A percentile compares a stretch with the other conserved stretches of the same genome.
These are phyloP conservation scores for Zosterops hypoxanthus DNA, from an alignment of 2,113 vertebrate species.

Conservation along the genomic window DNA sequence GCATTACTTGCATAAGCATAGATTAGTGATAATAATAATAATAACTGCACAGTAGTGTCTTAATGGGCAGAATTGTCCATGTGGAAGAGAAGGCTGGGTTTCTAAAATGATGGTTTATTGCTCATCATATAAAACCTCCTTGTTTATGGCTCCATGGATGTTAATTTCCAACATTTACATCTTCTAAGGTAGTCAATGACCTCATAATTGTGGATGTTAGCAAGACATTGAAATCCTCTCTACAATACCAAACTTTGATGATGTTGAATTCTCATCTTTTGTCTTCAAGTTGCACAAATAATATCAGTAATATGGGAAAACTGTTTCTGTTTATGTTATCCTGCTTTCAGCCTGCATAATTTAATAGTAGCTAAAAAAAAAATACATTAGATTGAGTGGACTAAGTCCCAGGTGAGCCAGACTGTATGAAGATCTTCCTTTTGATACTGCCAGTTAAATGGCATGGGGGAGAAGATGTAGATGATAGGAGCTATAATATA, in stretches of 20 bases:
- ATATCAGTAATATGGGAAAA: background rate
- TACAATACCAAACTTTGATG: background rate
- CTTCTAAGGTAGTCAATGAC: background rate
- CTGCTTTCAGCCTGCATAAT: background rate
- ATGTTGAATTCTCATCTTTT: background rate
- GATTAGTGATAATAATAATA: background rate
- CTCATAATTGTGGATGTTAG: background rate
- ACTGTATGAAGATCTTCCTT: background rate
- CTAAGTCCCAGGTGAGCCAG: background rate
- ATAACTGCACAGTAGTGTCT: background rate
- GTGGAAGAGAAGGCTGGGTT: background rate
- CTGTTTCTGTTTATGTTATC: background rate
- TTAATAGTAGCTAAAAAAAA: background rate
- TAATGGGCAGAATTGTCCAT: background rate
- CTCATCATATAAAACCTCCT: background rate
- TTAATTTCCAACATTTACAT: background rate
- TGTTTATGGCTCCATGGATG: background rate
- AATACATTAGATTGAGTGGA: background rate
- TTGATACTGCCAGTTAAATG: background rate
- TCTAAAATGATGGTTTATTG: background rate
- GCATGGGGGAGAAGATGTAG: background rate
- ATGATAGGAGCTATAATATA: background rate
- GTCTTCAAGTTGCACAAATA: background rate
- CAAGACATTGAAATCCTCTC: background rate
- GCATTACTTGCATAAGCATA: background rate